Conservation (phyloP, 64 coral and sea anemone genomes). For the Pocillopora damicornis region DNA sequence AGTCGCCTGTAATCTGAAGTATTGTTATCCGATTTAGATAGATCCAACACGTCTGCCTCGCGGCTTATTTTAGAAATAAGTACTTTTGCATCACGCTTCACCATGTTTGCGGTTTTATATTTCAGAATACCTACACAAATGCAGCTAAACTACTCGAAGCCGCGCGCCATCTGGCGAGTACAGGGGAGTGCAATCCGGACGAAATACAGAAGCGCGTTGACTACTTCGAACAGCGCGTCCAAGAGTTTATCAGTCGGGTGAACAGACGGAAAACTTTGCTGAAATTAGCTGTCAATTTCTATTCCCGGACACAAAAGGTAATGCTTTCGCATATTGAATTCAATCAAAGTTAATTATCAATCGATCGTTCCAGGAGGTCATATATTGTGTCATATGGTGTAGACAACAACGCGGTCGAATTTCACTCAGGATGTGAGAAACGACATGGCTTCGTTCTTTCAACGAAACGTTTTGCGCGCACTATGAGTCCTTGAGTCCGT, state of each 20-base stretch:
- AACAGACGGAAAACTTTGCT: conserved; percentile 85
- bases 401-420: not conserved
- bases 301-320: conserved; percentile 96
- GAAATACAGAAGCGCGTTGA: conserved; percentile 88
- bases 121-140: conserved; percentile 99
- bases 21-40: conserved; percentile 18
- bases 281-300: conserved; percentile 98
- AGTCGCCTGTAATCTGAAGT: conserved; percentile 14
- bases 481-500: conserved; percentile 27
- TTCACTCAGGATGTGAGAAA: not conserved
- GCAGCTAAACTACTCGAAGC: conserved; percentile 91
- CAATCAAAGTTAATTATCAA: conserved; percentile 18
- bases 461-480: conserved; percentile 29
- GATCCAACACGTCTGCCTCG: not conserved
- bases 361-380: conserved; percentile 4
- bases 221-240: conserved; percentile 90
- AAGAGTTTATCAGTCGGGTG: conserved; percentile 93
- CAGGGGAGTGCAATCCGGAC: conserved; percentile 88
- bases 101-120: conserved; percentile 23
- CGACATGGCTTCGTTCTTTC: conserved; percentile 22
- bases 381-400: not conserved
- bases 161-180: conserved; percentile 69
- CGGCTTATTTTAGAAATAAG: conserved; percentile 23
- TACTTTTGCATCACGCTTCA: not conserved
- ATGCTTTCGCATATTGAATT: conserved; percentile 7